These are phyloP conservation scores for Protobothrops mucrosquamatus DNA, from an alignment of 2,113 vertebrate genomes.

Conservation along the genomic window DNA sequence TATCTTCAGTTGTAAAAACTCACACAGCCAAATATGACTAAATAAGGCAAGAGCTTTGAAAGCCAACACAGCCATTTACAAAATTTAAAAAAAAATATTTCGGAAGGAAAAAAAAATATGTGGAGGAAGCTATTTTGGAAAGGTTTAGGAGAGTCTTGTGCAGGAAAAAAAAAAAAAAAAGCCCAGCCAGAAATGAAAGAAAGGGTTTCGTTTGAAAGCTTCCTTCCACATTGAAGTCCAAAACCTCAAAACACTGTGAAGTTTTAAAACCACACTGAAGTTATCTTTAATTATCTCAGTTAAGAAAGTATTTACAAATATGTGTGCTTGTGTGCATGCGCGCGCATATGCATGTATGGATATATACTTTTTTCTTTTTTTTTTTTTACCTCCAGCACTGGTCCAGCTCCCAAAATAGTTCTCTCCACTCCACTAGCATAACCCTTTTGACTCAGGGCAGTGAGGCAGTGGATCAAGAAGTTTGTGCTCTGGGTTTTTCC, in stretches of 20 bases:
- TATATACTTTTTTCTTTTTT: background rate
- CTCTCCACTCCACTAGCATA: conserved; percentile 85
- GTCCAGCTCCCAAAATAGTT: conserved; percentile 90
- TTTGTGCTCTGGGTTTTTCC: conserved; percentile 96
- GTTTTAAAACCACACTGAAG: background rate
- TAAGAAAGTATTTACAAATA: background rate
- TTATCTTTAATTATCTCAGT: background rate
- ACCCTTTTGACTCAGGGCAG: conserved; percentile 89
- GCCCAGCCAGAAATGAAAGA: background rate
- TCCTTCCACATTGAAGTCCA: background rate
- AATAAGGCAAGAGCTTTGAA: conserved; percentile 18
- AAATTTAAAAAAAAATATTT: background rate
- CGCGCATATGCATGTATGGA: background rate
- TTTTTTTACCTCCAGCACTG: conserved; percentile 87
- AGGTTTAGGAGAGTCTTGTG: background rate
- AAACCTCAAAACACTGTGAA: background rate
- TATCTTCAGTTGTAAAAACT: conserved; percentile 24
- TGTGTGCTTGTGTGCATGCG: background rate
- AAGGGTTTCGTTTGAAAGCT: conserved; percentile 35
- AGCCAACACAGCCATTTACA: background rate
- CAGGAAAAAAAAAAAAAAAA: conserved; percentile 30
- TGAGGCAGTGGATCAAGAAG: conserved; percentile 94
- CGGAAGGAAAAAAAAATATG: background rate
- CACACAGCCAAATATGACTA: conserved; percentile 4
- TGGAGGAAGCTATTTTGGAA: background rate